These are phyloP conservation scores for Heteromurus nitidus DNA, from an alignment of 2,888 invertebrate genomes.

Conservation along the genomic window DNA sequence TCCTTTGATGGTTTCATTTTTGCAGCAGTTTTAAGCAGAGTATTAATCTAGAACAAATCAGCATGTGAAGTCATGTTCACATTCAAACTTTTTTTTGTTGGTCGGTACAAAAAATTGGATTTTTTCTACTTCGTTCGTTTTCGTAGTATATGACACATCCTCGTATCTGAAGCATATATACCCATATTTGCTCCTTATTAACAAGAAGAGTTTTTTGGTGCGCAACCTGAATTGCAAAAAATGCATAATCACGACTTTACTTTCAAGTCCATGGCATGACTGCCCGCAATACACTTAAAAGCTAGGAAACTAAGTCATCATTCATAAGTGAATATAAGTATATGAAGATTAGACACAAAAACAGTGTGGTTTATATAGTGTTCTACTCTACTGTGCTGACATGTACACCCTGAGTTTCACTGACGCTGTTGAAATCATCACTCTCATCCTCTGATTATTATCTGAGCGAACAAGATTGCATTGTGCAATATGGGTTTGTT, in stretches of 20 bases:
- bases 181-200: constrained; percentile 17
- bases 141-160: constrained; percentile 19
- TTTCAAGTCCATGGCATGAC: constrained; percentile 40
- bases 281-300: constrained; percentile 23
- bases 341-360: too few species aligned
- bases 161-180: constrained; percentile 3
- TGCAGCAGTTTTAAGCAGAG: too few species aligned
- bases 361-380: too few species aligned
- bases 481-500: not conserved
- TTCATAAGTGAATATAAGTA: too few species aligned
- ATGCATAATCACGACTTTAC: constrained; percentile 51
- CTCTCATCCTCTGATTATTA: not conserved
- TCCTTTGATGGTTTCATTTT: too few species aligned
- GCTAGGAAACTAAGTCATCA: not conserved
- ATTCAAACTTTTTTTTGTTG: constrained; percentile 8
- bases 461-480: not conserved
- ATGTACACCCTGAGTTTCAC: not conserved
- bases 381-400: too few species aligned
- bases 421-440: not conserved
- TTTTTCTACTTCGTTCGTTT: too few species aligned
- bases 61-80: constrained; percentile 57
- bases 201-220: constrained; percentile 40
- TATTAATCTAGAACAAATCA: constrained; percentile 42
- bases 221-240: constrained; percentile 30
- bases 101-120: not conserved